These are phyloP conservation scores for Pseudomugil tenellus DNA, from an alignment of 2,797 vertebrate genomes.

Conservation along the genomic window DNA sequence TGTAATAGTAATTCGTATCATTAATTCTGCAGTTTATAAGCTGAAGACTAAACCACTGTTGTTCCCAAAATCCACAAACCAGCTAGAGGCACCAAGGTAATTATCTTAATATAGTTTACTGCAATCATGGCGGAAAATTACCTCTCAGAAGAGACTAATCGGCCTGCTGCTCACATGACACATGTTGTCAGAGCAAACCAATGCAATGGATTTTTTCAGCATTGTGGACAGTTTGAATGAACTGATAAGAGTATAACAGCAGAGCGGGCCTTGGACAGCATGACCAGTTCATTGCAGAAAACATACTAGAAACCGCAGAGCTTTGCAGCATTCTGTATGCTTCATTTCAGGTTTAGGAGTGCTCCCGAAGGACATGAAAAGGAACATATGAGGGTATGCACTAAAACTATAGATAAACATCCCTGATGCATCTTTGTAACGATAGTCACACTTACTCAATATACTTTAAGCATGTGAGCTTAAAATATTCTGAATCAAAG, in stretches of 20 bases:
- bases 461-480: conserved; percentile 13
- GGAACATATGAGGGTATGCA: conserved; percentile 8
- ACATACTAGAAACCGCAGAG: conserved; percentile 22
- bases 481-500: conserved; percentile 18
- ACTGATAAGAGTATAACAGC: conserved; percentile 53
- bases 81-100: conserved; percentile 52
- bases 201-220: conserved; percentile 51
- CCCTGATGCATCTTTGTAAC: conserved; percentile 14
- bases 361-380: conserved; percentile 40
- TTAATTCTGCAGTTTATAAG: conserved; percentile 10
- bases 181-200: conserved; percentile 32
- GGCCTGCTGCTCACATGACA: conserved; percentile 37
- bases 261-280: conserved; percentile 24
- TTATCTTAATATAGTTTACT: conserved; percentile 62
- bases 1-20: neutral
- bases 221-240: conserved; percentile 49
- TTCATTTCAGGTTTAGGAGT: conserved; percentile 49
- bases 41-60: neutral
- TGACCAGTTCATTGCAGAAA: conserved; percentile 34
- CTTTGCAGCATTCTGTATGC: conserved; percentile 19
- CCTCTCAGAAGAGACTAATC: conserved; percentile 58
- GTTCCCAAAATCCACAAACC: conserved; percentile 29
- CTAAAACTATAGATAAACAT: conserved; percentile 30
- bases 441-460: conserved; percentile 22
- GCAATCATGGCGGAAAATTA: conserved; percentile 58